These are phyloP conservation scores for Drosophila stalkeri DNA, from an alignment of 2,888 invertebrate genomes.

Conservation along the genomic window DNA sequence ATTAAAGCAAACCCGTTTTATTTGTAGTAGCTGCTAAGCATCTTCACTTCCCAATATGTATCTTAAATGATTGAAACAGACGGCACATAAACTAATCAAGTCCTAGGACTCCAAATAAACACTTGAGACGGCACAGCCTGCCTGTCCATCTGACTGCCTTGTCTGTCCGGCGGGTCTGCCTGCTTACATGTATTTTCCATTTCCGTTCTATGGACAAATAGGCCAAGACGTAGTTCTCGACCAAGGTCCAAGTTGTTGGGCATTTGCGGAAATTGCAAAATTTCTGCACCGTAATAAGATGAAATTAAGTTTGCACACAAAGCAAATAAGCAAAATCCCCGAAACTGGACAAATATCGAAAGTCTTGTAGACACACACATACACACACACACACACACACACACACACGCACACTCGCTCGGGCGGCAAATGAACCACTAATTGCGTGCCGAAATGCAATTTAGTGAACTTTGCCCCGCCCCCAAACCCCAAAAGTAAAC, in stretches of 20 bases:
- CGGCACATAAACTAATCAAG: slow-evolving; percentile 38
- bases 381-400: not conserved
- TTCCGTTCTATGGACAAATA: slow-evolving; percentile 53
- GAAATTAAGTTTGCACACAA: slow-evolving; percentile 77
- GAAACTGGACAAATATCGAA: slow-evolving; percentile 44
- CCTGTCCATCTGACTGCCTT: not conserved
- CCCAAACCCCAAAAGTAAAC: slow-evolving; percentile 38
- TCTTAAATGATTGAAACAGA: not conserved
- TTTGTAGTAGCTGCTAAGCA: not conserved
- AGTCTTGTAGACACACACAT: not conserved
- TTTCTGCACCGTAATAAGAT: slow-evolving; percentile 80
- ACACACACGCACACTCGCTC: slow-evolving; percentile 43
- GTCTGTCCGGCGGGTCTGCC: slow-evolving; percentile 6
- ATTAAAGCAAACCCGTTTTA: not conserved
- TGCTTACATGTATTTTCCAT: slow-evolving; percentile 65
- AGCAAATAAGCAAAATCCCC: slow-evolving; percentile 47
- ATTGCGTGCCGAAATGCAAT: slow-evolving; percentile 84
- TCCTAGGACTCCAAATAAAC: slow-evolving; percentile 59
- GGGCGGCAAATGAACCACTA: slow-evolving; percentile 83
- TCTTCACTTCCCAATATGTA: not conserved
- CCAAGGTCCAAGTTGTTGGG: slow-evolving; percentile 10
- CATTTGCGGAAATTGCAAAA: slow-evolving; percentile 76
- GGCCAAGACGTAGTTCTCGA: slow-evolving; percentile 42
- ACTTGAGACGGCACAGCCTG: slow-evolving; percentile 41
- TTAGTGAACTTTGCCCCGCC: slow-evolving; percentile 77